These are phyloP conservation scores for Synanthedon formicaeformis DNA, from an alignment of 2,888 invertebrate genomes.

Conservation along the genomic window DNA sequence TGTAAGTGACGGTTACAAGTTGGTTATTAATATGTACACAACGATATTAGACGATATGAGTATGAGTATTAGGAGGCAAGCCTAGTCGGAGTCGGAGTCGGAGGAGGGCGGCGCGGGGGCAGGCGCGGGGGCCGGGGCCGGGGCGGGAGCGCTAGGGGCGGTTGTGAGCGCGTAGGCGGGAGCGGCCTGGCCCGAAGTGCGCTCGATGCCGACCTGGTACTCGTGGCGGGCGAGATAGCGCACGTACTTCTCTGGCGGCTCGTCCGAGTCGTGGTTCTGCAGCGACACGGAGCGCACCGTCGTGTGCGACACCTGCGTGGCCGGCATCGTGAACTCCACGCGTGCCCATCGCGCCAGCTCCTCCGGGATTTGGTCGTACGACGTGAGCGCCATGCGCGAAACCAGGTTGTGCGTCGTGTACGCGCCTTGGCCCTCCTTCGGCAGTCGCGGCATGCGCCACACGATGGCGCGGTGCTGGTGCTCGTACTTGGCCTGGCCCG, in stretches of 20 bases:
- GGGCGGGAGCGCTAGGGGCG: conserved; percentile 14
- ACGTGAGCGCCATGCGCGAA: conserved; percentile 93
- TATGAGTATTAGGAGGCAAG: neutral
- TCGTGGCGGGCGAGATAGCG: conserved; percentile 96
- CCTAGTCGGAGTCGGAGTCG: conserved; percentile 56
- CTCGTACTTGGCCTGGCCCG: conserved; percentile 98
- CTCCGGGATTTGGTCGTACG: conserved; percentile 97
- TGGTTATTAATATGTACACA: too few species aligned
- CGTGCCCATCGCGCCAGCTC: conserved; percentile 88
- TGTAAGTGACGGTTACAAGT: too few species aligned
- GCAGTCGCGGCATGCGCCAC: conserved; percentile 97
- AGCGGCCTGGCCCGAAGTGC: conserved; percentile 67
- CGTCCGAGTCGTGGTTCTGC: conserved; percentile 83
- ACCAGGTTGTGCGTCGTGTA: conserved; percentile 98
- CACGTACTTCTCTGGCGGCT: conserved; percentile 97
- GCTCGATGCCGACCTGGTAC: conserved; percentile 94
- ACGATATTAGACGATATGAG: too few species aligned
- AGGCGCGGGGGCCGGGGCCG: conserved; percentile 20
- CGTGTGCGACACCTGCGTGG: conserved; percentile 94
- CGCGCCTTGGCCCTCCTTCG: conserved; percentile 99
- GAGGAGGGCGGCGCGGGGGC: conserved; percentile 42
- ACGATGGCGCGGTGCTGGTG: conserved; percentile 97
- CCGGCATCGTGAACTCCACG: conserved; percentile 99
- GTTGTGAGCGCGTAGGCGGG: conserved; percentile 46
- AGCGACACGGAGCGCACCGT: conserved; percentile 95